These are phyloP conservation scores for Drosophila sordidapex DNA, from an alignment of 2,888 invertebrate species.

Conservation along the genomic window DNA sequence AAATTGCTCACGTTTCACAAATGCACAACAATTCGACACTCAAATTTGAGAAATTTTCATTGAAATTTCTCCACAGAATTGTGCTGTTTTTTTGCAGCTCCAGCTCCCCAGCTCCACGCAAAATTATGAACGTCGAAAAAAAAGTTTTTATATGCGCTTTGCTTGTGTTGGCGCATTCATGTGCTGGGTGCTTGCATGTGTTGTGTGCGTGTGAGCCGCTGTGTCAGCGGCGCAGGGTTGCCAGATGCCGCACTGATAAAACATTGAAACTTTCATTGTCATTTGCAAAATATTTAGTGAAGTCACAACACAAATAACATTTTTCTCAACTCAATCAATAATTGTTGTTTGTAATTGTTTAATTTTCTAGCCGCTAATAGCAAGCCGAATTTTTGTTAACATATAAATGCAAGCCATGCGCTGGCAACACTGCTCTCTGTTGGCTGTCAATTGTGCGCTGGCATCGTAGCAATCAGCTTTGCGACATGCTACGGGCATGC, in stretches of 20 bases:
- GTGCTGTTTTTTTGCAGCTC: constrained; percentile 28
- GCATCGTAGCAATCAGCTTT: constrained; percentile 52
- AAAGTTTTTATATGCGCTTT: constrained; percentile 40
- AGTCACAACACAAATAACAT: neutral
- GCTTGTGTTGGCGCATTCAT: constrained; percentile 43
- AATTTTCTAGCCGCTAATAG: neutral
- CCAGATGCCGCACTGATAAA: constrained; percentile 10
- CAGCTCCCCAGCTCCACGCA: constrained; percentile 46
- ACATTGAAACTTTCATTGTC: neutral
- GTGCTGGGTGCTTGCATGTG: constrained; percentile 55
- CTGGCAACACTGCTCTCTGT: constrained; percentile 55
- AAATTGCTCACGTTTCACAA: constrained; percentile 19
- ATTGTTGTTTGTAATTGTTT: rapidly evolving
- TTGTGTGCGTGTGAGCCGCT: constrained; percentile 64
- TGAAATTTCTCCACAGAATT: constrained; percentile 29
- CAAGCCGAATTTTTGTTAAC: neutral
- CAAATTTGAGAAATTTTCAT: constrained; percentile 8
- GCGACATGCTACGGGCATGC: constrained; percentile 9
- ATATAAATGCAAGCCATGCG: constrained; percentile 3
- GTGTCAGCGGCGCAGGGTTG: constrained; percentile 49
- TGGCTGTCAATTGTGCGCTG: constrained; percentile 37
- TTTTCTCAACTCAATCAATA: constrained; percentile 9
- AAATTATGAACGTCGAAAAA: constrained; percentile 73
- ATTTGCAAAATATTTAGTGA: neutral
- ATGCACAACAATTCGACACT: constrained; percentile 27